Conservation (phyloP, 2,797 vertebrate genomes). For the Spinibarbus caldwelli region DNA sequence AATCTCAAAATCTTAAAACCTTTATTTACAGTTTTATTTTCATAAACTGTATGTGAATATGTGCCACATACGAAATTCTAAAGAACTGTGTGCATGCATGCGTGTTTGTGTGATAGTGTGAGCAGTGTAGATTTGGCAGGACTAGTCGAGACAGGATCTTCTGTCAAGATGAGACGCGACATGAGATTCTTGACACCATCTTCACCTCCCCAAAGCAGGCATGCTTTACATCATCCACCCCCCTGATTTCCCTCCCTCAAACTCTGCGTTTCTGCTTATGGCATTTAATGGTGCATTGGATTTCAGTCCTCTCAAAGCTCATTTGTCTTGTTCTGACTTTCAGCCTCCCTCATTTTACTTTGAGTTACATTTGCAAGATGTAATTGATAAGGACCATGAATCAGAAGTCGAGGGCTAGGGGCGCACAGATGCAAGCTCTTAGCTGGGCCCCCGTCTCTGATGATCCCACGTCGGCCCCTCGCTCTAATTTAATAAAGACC, state of each 20-base stretch:
- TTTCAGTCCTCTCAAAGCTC: constrained; percentile 50
- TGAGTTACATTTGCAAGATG: constrained; percentile 55
- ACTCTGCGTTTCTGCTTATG: background rate
- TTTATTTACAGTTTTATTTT: background rate
- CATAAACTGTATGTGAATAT: background rate
- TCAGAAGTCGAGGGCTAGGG: constrained; percentile 62
- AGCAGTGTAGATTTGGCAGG: constrained; percentile 62
- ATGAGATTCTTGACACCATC: constrained; percentile 72
- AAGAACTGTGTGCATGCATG: constrained; percentile 11
- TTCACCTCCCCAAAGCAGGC: constrained; percentile 56
- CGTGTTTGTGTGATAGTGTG: constrained; percentile 29
- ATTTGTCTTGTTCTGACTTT: constrained; percentile 33
- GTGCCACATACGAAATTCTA: background rate
- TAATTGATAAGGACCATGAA: constrained; percentile 66
- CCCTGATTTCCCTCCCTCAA: constrained; percentile 34
- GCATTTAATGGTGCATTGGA: constrained; percentile 56
- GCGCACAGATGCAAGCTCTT: constrained; percentile 68
- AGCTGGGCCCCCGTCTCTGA: constrained; percentile 58
- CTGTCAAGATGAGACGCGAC: constrained; percentile 72
- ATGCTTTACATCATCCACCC: constrained; percentile 46
- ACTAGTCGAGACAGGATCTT: constrained; percentile 74
- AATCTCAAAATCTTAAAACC: background rate
- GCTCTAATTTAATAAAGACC: constrained; percentile 62
- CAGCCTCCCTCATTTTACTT: constrained; percentile 50
- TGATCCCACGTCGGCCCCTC: constrained; percentile 61